Percentiles rank a stretch among this genome's conserved stretches.
phyloP scores from a whole-genome alignment of 2,113 vertebrate genomes.

The Calyptomena viridis region DNA sequence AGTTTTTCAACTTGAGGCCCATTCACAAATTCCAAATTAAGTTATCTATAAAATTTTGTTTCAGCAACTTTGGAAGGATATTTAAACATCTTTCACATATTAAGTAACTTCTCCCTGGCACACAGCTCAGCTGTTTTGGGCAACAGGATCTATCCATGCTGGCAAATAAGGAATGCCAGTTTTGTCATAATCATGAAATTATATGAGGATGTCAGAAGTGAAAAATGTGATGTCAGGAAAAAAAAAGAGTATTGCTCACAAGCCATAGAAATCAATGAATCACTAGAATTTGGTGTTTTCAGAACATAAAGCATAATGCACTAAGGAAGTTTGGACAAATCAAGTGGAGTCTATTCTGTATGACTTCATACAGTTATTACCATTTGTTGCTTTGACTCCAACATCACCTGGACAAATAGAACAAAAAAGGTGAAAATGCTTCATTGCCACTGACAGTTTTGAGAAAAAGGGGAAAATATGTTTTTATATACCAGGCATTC shows the following conservation, averaged over 20 bases:
- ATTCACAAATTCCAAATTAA: not conserved
- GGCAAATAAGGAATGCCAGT: not conserved
- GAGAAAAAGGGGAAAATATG: not conserved
- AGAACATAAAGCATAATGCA: not conserved
- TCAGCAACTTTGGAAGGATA: not conserved
- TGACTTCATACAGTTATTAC: not conserved
- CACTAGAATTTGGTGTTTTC: not conserved
- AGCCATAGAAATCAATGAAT: not conserved
- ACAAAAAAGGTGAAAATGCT: not conserved
- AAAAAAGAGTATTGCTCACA: not conserved
- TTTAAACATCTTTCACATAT: not conserved
- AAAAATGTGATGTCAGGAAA: not conserved
- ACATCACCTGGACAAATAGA: not conserved
- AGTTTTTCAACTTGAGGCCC: not conserved
- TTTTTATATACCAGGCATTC: not conserved
- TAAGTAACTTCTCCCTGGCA: not conserved
- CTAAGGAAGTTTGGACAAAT: not conserved
- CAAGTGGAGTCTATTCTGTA: not conserved
- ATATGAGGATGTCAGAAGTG: not conserved
- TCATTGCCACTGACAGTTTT: not conserved
- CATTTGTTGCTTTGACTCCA: not conserved
- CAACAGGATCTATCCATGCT: not conserved
- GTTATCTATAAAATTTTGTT: not conserved
- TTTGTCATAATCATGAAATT: not conserved
- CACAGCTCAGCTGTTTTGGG: not conserved